These are phyloP conservation scores for Amyelois transitella DNA, from an alignment of 1,140 invertebrate genomes.

Conservation along the genomic window DNA sequence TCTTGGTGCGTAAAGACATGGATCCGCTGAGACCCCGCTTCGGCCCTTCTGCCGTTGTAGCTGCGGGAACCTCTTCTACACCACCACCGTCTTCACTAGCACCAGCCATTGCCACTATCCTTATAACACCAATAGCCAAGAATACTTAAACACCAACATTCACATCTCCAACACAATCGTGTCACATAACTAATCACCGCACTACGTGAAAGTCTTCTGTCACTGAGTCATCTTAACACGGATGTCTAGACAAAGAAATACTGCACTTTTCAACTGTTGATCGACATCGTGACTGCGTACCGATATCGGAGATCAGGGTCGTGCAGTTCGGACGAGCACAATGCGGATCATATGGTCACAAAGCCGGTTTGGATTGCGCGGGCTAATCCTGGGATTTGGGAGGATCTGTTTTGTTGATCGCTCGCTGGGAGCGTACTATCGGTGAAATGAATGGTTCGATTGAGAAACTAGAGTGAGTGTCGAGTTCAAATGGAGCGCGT, in stretches of 20 bases:
- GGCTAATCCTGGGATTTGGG: conserved; percentile 22
- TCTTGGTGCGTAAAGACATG: conserved; percentile 67
- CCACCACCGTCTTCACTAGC: conserved; percentile 45
- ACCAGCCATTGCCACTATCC: conserved; percentile 60
- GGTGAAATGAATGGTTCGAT: conserved; percentile 32
- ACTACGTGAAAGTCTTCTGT: conserved; percentile 44
- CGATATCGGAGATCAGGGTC: conserved; percentile 44
- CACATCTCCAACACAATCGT: conserved; percentile 48
- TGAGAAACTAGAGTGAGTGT: conserved; percentile 36
- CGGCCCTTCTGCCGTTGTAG: conserved; percentile 29
- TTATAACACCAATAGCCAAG: conserved; percentile 21
- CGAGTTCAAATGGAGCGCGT: conserved; percentile 55
- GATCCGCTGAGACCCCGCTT: conserved; percentile 58
- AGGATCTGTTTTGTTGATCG: conserved; percentile 16
- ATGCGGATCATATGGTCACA: conserved; percentile 60
- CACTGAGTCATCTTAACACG: conserved; percentile 45
- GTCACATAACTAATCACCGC: conserved; percentile 37
- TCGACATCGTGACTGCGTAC: conserved; percentile 51
- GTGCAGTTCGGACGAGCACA: conserved; percentile 32
- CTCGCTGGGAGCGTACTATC: conserved; percentile 10
- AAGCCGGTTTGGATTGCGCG: conserved; percentile 40
- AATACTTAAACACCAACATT: conserved; percentile 43
- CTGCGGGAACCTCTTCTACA: conserved; percentile 34
- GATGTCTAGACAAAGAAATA: conserved; percentile 27
- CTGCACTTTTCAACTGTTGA: conserved; percentile 42